Percentiles rank a stretch among this genome's conserved stretches.
Evolutionary conservation across 2,797 vertebrate species (phyloP).

Genomic region (Artibeus jamaicensis): DNA sequence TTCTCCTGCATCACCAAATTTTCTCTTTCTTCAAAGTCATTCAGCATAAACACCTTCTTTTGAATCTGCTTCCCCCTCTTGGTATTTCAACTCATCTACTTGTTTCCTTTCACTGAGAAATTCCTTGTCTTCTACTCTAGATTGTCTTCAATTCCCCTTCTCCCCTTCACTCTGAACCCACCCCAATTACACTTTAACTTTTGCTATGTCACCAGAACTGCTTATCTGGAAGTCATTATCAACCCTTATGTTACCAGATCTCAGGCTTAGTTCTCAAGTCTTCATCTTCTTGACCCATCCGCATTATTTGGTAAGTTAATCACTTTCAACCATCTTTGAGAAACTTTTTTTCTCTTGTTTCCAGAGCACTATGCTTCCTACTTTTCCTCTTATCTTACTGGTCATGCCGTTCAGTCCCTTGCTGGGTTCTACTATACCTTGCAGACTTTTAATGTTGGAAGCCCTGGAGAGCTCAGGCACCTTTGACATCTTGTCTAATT

Average conservation of each 20-base stretch:
- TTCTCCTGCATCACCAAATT: not conserved
- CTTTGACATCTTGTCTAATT: conserved; percentile 32
- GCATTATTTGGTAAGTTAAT: not conserved
- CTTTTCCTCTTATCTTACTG: not conserved
- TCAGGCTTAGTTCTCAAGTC: not conserved
- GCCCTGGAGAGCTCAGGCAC: not conserved
- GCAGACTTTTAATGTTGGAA: not conserved
- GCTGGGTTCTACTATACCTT: not conserved
- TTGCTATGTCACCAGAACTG: not conserved
- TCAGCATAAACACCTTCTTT: not conserved
- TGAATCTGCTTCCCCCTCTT: not conserved
- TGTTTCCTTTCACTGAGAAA: not conserved
- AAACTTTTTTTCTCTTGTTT: not conserved
- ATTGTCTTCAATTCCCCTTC: not conserved
- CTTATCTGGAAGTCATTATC: not conserved
- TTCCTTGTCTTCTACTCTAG: too few species aligned
- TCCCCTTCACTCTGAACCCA: not conserved
- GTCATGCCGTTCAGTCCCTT: not conserved
- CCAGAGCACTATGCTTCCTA: not conserved
- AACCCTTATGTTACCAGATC: not conserved
- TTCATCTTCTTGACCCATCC: not conserved
- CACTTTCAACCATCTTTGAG: not conserved
- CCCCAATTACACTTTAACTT: not conserved
- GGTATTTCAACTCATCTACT: not conserved
- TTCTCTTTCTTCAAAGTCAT: not conserved